Evolutionary conservation across 2,888 invertebrate genomes (phyloP).

Genomic region (Pollenia angustigena): DNA sequence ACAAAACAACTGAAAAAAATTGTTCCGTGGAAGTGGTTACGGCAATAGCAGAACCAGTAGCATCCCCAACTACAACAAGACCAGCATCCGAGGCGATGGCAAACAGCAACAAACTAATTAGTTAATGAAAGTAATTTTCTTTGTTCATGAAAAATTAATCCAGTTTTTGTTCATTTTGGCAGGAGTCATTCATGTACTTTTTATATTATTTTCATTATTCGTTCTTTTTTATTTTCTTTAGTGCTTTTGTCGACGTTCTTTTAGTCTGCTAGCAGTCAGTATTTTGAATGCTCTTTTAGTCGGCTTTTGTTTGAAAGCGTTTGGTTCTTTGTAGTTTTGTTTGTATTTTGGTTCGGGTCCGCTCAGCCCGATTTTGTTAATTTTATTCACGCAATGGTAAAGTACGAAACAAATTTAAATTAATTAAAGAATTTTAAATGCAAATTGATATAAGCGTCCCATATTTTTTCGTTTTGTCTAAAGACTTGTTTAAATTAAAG

Average conservation of each 20-base stretch:
- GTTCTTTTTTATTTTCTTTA: slow-evolving; percentile 1
- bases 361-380: slow-evolving; percentile 25
- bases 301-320: slow-evolving; percentile 10
- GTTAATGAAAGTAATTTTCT: slow-evolving; percentile 74
- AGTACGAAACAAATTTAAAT: slow-evolving; percentile 55
- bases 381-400: slow-evolving; percentile 22
- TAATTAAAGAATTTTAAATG: slow-evolving; percentile 66
- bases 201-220: slow-evolving; percentile 23
- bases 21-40: not conserved
- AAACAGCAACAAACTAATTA: slow-evolving; percentile 72
- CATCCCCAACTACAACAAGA: slow-evolving; percentile 18
- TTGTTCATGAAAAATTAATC: slow-evolving; percentile 72
- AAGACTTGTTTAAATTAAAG: not conserved
- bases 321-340: slow-evolving; percentile 14
- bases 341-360: not conserved
- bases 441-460: slow-evolving; percentile 37
- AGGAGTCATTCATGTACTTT: slow-evolving; percentile 22
- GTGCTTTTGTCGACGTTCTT: slow-evolving; percentile 1
- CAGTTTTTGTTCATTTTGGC: slow-evolving; percentile 55
- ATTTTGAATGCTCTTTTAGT: not conserved
- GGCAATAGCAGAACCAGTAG: not conserved
- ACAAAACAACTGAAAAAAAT: not conserved
- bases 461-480: not conserved
- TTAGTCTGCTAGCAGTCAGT: not conserved
- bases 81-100: slow-evolving; percentile 1